Evolutionary conservation across 2,888 invertebrate species (phyloP).

Genomic region (Agonopterix arenella): DNA sequence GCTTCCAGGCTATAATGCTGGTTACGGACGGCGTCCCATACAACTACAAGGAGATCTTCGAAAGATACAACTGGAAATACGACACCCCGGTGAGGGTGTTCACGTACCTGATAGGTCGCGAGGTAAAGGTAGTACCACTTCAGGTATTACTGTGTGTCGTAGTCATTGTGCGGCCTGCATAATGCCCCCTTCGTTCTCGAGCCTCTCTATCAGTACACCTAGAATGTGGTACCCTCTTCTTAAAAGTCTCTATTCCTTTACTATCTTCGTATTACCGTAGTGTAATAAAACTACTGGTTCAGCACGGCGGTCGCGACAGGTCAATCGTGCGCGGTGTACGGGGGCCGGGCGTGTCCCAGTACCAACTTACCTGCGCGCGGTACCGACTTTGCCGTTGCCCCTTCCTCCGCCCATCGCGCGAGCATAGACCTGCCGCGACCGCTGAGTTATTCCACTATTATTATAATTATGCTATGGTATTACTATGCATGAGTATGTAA

Average conservation of each 20-base stretch:
- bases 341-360: no score
- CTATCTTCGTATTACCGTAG: not conserved
- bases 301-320: no score
- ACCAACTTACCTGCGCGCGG: no score
- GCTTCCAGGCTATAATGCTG: slow-evolving; percentile 94
- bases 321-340: no score
- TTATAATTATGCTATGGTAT: no score
- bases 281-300: no score
- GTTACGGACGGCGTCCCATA: slow-evolving; percentile 99
- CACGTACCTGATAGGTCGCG: slow-evolving; percentile 97
- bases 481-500: no score
- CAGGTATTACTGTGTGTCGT: slow-evolving; percentile 75
- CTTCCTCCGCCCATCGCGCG: no score
- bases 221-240: slow-evolving; percentile 62
- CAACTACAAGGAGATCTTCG: slow-evolving; percentile 94
- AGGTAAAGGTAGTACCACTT: slow-evolving; percentile 80
- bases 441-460: no score
- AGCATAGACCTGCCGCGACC: no score
- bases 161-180: slow-evolving; percentile 75
- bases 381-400: no score
- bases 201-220: slow-evolving; percentile 67
- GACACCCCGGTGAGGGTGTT: slow-evolving; percentile 95
- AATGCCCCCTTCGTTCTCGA: slow-evolving; percentile 43
- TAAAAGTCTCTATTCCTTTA: not conserved
- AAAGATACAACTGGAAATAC: slow-evolving; percentile 89